Evolutionary conservation across 2,888 invertebrate species (phyloP), one percentile per base, ranked within the genome.

Genomic region (Junonia oenone): DNA sequence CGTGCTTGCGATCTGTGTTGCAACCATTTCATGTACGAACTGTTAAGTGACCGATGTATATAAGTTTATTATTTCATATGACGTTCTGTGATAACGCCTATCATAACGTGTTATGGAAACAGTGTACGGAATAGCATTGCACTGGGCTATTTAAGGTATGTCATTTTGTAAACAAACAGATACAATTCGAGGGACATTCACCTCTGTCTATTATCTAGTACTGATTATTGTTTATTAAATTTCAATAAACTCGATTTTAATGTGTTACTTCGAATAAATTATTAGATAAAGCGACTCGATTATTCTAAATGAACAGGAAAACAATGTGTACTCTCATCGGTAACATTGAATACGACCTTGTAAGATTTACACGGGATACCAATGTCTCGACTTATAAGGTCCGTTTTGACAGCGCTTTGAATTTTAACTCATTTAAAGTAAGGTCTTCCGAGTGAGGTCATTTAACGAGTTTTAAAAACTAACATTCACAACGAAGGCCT

Each of bases 1-100:
- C 87, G 86, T 83, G 87, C 78, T 76, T 72, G 74, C 69, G 75
- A 73, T 79, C 75, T 62, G 76, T 74, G 75, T 75, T 76, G 73
- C 73, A 71, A 72, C 71, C 63, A 51, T 59, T 54, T 59, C 51
- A 59, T 54, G 60, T 61, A 64, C 59, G 63, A 57, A 58, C 61
- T 52, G 55, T 61, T 56, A 61, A 64, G 65, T 64, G 65, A 64
- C 59, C 62, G 58, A 52, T 66, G 63, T 51, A 62, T 61, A 60
- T 61, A 59, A 59, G 62, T 62, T 61, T 51, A 43, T 54, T 61
- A 38, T 48, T 33, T 47, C 33, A 26, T 47, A 47, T 53, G 52
- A 58, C 55, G 51, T 45, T 45, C 50, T 33, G 61, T 58, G 58
- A 43, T 47, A 29, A 35, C n/a, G 15, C 40, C 53, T 53, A 45